Evolutionary conservation across 23 tunicate species (phyloP).

Genomic region (Ascidia mentula): DNA sequence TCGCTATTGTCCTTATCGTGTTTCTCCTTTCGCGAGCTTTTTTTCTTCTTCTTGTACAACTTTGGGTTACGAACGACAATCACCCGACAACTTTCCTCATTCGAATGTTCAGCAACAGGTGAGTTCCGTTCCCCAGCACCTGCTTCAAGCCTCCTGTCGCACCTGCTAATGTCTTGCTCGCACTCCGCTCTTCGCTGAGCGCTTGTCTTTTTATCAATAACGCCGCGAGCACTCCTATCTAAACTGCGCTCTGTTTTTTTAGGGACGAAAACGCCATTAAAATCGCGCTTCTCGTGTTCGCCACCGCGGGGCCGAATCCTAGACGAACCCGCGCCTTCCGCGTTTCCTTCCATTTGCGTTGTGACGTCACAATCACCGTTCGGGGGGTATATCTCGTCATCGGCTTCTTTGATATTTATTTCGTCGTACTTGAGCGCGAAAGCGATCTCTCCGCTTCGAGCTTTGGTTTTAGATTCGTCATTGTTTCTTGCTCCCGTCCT

Average conservation of each 20-base stretch:
- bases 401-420: slow-evolving; percentile 6
- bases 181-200: background rate
- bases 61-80: slow-evolving; percentile 21
- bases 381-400: background rate
- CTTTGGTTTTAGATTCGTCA: no score
- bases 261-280: slow-evolving; percentile 1
- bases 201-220: slow-evolving; percentile 4
- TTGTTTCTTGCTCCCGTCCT: background rate
- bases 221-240: slow-evolving; percentile 9
- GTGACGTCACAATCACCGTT: background rate
- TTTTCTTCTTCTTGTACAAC: background rate
- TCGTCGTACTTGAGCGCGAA: background rate
- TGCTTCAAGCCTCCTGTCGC: background rate
- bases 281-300: background rate
- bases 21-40: background rate
- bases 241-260: slow-evolving; percentile 3
- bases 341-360: background rate
- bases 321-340: background rate
- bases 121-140: background rate
- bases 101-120: background rate
- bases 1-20: background rate
- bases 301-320: slow-evolving; percentile 6
- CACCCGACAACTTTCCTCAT: slow-evolving; percentile 8
- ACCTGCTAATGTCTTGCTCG: background rate
- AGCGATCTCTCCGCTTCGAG: background rate